These are phyloP conservation scores for Spodoptera littoralis DNA, from an alignment of 2,888 invertebrate species.

Conservation along the genomic window DNA sequence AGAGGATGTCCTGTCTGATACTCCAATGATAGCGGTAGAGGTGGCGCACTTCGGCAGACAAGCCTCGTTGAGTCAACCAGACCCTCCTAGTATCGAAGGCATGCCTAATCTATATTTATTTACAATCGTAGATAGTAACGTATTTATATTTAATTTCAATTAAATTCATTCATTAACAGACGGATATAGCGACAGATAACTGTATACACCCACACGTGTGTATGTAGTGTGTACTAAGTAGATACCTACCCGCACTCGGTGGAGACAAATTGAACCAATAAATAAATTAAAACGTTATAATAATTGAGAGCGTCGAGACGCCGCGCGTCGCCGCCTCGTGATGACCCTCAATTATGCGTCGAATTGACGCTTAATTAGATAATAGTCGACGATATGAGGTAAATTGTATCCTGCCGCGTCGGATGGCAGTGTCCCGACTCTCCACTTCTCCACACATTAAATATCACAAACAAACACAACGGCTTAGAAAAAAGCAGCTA, in stretches of 20 bases:
- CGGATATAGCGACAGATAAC: slow-evolving; percentile 37
- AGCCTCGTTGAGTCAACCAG: too few relatives aligned
- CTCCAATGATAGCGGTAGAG: too few relatives aligned
- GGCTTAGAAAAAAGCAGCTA: slow-evolving; percentile 34
- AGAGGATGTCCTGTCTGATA: not conserved
- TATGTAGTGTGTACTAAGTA: slow-evolving; percentile 24
- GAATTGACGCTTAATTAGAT: slow-evolving; percentile 61
- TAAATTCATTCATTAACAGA: slow-evolving; percentile 31
- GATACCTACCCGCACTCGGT: slow-evolving; percentile 24
- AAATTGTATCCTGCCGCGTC: slow-evolving; percentile 48
- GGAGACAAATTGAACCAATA: slow-evolving; percentile 50
- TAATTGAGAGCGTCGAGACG: slow-evolving; percentile 50
- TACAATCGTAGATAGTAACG: too few relatives aligned
- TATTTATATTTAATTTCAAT: slow-evolving; percentile 10
- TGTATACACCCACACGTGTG: slow-evolving; percentile 16
- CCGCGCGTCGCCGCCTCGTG: slow-evolving; percentile 1
- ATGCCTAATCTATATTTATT: too few relatives aligned
- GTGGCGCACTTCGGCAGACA: too few relatives aligned
- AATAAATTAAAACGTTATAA: slow-evolving; percentile 60
- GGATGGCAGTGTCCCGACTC: not conserved
- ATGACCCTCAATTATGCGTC: slow-evolving; percentile 46
- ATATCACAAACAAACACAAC: slow-evolving; percentile 51
- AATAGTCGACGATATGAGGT: slow-evolving; percentile 58
- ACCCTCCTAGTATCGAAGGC: too few relatives aligned
- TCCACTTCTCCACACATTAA: slow-evolving; percentile 26